Conservation (phyloP, 2,888 invertebrate genomes). For the Drosophila neotestacea region DNA sequence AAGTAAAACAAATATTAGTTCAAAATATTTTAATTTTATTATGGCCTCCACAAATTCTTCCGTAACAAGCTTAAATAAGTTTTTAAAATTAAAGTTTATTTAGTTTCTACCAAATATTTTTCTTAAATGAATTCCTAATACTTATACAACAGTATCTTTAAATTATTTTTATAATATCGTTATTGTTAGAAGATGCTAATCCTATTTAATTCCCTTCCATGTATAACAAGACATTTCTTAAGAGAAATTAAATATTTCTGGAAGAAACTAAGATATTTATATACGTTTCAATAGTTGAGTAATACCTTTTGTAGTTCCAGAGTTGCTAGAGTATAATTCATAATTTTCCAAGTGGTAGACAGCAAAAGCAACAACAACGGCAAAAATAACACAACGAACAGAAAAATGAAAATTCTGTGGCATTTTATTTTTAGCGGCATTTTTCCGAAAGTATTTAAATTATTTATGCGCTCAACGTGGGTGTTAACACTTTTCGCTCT, state of each 20-base stretch:
- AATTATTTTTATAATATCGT: too few relatives aligned
- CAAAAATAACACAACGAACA: background rate
- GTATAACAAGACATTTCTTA: too few relatives aligned
- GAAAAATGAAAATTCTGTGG: slow-evolving; percentile 35
- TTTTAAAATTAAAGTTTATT: too few relatives aligned
- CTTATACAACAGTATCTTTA: too few relatives aligned
- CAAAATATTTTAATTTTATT: too few relatives aligned
- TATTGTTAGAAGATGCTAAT: too few relatives aligned
- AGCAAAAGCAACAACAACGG: slow-evolving; percentile 9
- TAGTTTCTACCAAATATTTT: too few relatives aligned
- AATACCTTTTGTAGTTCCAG: background rate
- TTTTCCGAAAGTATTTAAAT: slow-evolving; percentile 72
- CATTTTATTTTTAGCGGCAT: slow-evolving; percentile 63
- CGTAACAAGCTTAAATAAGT: too few relatives aligned
- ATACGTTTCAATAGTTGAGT: background rate
- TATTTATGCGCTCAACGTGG: slow-evolving; percentile 74
- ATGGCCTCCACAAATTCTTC: too few relatives aligned
- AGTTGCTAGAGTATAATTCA: slow-evolving; percentile 32
- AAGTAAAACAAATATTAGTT: too few relatives aligned
- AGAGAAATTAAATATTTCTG: background rate
- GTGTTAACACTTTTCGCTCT: slow-evolving; percentile 71
- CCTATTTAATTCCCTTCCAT: too few relatives aligned
- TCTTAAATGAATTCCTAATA: too few relatives aligned
- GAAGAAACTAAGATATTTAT: background rate
- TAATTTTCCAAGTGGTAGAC: slow-evolving; percentile 33